phyloP scores from a whole-genome alignment of 2,888 invertebrate species.

The Prosopocoilus inquinatus region DNA sequence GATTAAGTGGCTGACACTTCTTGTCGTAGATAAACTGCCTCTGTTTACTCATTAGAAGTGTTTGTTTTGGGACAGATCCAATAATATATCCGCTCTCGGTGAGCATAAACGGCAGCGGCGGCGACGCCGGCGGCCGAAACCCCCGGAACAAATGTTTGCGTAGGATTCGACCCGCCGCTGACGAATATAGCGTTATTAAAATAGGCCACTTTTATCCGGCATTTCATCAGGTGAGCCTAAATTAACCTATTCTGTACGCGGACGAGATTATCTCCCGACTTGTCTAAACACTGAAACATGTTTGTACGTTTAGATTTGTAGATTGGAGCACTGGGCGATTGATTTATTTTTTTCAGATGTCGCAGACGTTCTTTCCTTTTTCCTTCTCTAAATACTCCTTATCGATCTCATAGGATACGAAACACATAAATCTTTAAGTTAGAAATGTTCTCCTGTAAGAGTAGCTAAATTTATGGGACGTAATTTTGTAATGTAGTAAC shows the following conservation, averaged over 20 bases:
- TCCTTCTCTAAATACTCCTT: too few species aligned
- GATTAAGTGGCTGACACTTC: constrained; percentile 43
- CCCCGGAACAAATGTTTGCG: constrained; percentile 24
- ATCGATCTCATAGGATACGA: too few species aligned
- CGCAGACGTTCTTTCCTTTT: too few species aligned
- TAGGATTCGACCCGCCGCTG: constrained; percentile 16
- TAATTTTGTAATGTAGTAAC: too few species aligned
- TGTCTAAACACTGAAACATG: too few species aligned
- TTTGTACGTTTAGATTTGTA: too few species aligned
- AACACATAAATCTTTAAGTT: too few species aligned
- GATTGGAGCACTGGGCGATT: too few species aligned
- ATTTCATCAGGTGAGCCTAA: constrained; percentile 16
- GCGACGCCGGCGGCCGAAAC: constrained; percentile 22
- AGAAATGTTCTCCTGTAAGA: too few species aligned
- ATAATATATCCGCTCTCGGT: constrained; percentile 25
- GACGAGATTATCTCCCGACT: too few species aligned
- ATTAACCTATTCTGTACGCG: not conserved
- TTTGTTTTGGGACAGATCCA: constrained; percentile 39
- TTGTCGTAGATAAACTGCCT: constrained; percentile 41
- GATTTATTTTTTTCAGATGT: too few species aligned
- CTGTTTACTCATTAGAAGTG: constrained; percentile 45
- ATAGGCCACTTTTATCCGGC: constrained; percentile 12
- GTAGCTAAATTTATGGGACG: too few species aligned
- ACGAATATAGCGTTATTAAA: constrained; percentile 19
- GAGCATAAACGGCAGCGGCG: constrained; percentile 22